A percentile compares a stretch with the other conserved stretches of the same genome.
Evolutionary conservation across 2,888 invertebrate genomes (phyloP).

Genomic region (Zele albiditarsus): DNA sequence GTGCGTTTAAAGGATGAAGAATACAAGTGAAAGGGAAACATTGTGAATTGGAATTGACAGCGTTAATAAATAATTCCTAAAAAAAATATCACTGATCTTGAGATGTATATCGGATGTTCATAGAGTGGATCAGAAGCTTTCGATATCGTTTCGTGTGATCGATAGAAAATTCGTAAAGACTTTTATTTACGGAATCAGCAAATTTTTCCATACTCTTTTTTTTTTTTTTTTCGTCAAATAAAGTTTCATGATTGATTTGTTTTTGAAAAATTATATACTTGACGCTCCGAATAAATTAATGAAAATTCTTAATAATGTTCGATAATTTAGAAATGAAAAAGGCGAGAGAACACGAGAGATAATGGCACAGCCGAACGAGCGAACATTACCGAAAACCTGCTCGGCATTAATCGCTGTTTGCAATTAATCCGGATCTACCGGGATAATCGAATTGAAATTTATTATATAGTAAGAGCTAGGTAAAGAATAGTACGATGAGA

Average conservation of each 20-base stretch:
- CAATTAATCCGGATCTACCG: conserved; percentile 53
- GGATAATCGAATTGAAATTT: conserved; percentile 31
- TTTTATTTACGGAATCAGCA: neutral
- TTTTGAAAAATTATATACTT: conserved; percentile 20
- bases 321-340: conserved; percentile 11
- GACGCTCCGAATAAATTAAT: conserved; percentile 32
- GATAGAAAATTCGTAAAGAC: neutral
- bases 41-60: conserved; percentile 67
- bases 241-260: neutral
- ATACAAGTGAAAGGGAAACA: conserved; percentile 54
- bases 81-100: conserved; percentile 71
- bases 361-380: conserved; percentile 55
- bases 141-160: conserved; percentile 2
- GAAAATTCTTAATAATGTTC: conserved; percentile 10
- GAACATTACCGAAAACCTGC: conserved; percentile 53
- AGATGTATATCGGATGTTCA: conserved; percentile 57
- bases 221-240: conserved; percentile 4
- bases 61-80: conserved; percentile 70
- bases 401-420: conserved; percentile 48
- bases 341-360: conserved; percentile 18
- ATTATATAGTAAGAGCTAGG: conserved; percentile 29
- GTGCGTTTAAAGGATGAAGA: conserved; percentile 46
- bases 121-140: conserved; percentile 49
- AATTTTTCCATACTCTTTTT: conserved; percentile 17
- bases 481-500: conserved; percentile 38